phyloP scores from a whole-genome alignment of 2,888 invertebrate species.

The Micoletzkya japonica region DNA sequence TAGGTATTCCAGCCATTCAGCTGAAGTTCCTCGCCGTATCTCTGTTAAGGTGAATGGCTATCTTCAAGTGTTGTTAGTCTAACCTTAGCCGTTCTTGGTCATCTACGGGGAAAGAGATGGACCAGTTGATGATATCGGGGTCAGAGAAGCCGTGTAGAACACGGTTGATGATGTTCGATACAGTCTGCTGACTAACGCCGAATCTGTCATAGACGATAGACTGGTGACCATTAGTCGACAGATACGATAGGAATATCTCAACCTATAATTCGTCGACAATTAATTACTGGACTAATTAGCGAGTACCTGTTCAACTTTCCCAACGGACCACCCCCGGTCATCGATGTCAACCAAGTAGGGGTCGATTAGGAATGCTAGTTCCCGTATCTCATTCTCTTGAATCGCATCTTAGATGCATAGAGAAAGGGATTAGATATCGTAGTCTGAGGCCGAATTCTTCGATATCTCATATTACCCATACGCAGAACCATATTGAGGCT shows the following conservation, averaged over 20 bases:
- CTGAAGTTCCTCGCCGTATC: background rate
- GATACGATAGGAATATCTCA: background rate
- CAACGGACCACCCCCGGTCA: background rate
- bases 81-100: background rate
- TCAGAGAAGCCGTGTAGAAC: background rate
- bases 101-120: background rate
- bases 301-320: background rate
- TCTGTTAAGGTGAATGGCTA: background rate
- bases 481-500: too few relatives aligned
- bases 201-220: background rate
- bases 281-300: background rate
- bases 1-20: background rate
- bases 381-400: background rate
- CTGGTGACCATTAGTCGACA: background rate
- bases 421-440: too few relatives aligned
- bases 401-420: too few relatives aligned
- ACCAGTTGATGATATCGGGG: background rate
- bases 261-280: background rate
- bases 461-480: too few relatives aligned
- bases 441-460: too few relatives aligned
- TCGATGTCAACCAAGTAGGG: background rate
- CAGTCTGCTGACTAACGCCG: background rate
- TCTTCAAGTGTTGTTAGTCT: background rate
- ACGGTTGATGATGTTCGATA: background rate
- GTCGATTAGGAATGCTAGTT: background rate